Conservation (phyloP, 2,797 vertebrate genomes). For the Spinus pinus region DNA sequence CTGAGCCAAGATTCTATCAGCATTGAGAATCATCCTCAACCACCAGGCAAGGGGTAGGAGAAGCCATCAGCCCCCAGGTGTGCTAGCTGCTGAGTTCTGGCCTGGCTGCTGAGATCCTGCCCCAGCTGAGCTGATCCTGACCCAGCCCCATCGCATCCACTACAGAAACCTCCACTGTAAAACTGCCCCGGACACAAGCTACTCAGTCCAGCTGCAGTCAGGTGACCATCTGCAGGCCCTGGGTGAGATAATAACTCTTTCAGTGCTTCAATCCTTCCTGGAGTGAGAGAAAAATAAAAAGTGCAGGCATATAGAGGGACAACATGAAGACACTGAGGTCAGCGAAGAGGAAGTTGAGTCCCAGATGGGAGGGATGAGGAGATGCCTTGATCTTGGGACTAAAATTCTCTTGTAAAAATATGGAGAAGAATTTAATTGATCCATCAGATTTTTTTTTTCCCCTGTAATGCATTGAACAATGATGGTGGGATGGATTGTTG, state of each 20-base stretch:
- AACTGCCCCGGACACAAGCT: neutral
- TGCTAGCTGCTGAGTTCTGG: neutral
- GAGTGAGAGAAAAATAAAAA: neutral
- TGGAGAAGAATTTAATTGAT: neutral
- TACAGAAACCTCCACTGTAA: neutral
- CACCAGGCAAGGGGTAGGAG: neutral
- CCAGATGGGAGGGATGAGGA: neutral
- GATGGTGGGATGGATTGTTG: neutral
- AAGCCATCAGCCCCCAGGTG: neutral
- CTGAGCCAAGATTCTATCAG: neutral
- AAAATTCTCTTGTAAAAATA: neutral
- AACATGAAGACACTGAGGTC: neutral
- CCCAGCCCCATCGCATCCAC: rapidly evolving
- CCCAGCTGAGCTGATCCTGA: rapidly evolving
- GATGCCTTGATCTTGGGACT: neutral
- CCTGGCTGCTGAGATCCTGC: neutral
- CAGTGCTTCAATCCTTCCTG: neutral
- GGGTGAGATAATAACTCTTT: neutral
- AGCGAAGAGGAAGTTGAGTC: neutral
- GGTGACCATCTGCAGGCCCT: neutral
- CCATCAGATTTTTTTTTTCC: neutral
- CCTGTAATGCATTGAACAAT: neutral
- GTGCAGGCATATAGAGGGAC: neutral
- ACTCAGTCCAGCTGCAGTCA: rapidly evolving
- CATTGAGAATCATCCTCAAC: neutral